Evolutionary conservation across 2,797 vertebrate genomes (phyloP).

Genomic region (Coranthus polyacanthus): DNA sequence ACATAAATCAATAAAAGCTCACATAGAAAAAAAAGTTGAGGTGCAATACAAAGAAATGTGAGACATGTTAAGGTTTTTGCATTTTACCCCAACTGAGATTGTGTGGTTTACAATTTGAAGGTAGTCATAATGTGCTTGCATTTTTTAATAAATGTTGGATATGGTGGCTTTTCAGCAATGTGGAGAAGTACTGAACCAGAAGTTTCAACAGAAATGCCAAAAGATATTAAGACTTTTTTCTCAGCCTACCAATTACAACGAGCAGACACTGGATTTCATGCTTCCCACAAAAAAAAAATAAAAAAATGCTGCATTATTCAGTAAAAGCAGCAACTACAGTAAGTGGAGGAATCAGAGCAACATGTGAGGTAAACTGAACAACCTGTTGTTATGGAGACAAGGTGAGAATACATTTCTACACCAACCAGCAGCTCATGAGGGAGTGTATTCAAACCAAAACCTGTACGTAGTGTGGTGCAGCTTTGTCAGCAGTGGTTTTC

Average conservation of each 20-base stretch:
- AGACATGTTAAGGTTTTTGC: no score
- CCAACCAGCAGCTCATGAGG: background rate
- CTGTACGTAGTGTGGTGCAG: background rate
- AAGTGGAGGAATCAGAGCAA: conserved; percentile 14
- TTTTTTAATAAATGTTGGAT: background rate
- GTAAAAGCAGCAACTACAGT: background rate
- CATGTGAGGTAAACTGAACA: conserved; percentile 11
- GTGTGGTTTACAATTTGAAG: background rate
- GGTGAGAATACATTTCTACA: conserved; percentile 15
- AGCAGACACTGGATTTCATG: background rate
- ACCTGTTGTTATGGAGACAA: conserved; percentile 44
- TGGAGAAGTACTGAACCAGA: background rate
- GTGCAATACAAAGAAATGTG: no score
- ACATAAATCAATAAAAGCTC: no score
- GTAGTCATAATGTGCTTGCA: background rate
- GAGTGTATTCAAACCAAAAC: conserved; percentile 4
- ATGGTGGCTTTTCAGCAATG: background rate
- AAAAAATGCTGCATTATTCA: background rate
- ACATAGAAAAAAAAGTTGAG: no score
- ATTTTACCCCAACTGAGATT: background rate
- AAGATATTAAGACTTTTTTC: background rate
- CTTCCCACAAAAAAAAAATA: background rate
- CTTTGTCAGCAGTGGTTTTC: background rate
- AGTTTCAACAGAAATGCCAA: no score
- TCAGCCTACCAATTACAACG: conserved; percentile 5